phyloP scores from a whole-genome alignment of 2,888 invertebrate species.

The Nematopogon swammerdamellus region DNA sequence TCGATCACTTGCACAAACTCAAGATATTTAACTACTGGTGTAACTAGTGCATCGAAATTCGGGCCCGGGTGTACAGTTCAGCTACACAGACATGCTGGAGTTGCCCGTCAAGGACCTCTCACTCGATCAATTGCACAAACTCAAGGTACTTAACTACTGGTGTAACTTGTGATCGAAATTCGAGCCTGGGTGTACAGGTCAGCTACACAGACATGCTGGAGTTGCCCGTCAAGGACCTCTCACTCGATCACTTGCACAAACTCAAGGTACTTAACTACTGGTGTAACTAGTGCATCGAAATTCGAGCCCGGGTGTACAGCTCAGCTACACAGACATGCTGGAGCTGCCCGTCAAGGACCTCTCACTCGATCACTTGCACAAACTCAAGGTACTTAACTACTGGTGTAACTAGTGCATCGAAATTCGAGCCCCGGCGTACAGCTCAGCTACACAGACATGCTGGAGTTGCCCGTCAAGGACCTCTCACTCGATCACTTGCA shows the following conservation, averaged over 20 bases:
- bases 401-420: too few relatives aligned
- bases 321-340: conserved; percentile 76
- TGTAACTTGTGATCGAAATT: too few relatives aligned
- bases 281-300: too few relatives aligned
- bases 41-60: too few relatives aligned
- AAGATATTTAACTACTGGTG: too few relatives aligned
- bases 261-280: too few relatives aligned
- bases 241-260: conserved; percentile 84
- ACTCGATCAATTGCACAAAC: conserved; percentile 82
- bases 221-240: conserved; percentile 91
- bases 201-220: conserved; percentile 81
- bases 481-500: conserved; percentile 87
- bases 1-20: conserved; percentile 85
- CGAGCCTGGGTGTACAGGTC: too few relatives aligned
- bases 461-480: conserved; percentile 92
- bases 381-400: too few relatives aligned
- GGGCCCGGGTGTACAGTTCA: too few relatives aligned
- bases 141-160: too few relatives aligned
- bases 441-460: conserved; percentile 73
- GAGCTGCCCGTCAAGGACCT: conserved; percentile 93
- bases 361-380: conserved; percentile 82
- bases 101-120: conserved; percentile 93
- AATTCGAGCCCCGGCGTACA: too few relatives aligned
- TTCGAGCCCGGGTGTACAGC: too few relatives aligned
- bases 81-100: conserved; percentile 80